Evolutionary conservation across 1,140 invertebrate species (phyloP).

Genomic region (Pogonomyrmex californicus): DNA sequence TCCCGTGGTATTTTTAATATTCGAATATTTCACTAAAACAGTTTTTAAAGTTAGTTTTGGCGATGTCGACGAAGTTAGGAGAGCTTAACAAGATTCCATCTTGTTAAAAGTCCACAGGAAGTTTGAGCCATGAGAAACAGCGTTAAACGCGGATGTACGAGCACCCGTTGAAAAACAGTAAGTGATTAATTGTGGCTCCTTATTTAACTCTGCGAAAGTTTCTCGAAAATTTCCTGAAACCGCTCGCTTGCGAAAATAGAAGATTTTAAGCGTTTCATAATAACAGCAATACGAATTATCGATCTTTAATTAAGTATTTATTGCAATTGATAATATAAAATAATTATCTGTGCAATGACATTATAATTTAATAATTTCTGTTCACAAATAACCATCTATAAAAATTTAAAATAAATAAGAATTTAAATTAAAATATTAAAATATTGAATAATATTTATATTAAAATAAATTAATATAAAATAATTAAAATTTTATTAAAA

Average conservation of each 20-base stretch:
- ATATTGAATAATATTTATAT: background rate
- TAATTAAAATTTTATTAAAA: too few relatives aligned
- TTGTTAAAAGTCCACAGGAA: constrained; percentile 76
- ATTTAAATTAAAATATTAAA: background rate
- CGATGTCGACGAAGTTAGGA: constrained; percentile 64
- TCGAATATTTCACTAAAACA: constrained; percentile 70
- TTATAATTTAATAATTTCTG: background rate
- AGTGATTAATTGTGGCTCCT: constrained; percentile 77
- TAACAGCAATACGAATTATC: constrained; percentile 63
- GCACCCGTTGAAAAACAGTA: constrained; percentile 71
- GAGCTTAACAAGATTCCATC: constrained; percentile 79
- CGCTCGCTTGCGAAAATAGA: constrained; percentile 1
- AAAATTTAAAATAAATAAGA: background rate
- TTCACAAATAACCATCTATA: background rate
- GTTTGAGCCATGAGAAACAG: constrained; percentile 73
- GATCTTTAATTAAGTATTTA: constrained; percentile 47
- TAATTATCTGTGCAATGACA: background rate
- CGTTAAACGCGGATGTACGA: constrained; percentile 72
- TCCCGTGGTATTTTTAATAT: constrained; percentile 66
- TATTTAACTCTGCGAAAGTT: constrained; percentile 72
- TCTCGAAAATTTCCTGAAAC: constrained; percentile 67
- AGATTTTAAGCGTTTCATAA: constrained; percentile 52
- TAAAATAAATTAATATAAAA: too few relatives aligned
- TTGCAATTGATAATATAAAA: constrained; percentile 8
- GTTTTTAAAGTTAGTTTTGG: constrained; percentile 68